Evolutionary conservation across 2,113 vertebrate genomes (phyloP), one percentile per base, ranked within the genome.

Genomic region (Pseudopodoces humilis): DNA sequence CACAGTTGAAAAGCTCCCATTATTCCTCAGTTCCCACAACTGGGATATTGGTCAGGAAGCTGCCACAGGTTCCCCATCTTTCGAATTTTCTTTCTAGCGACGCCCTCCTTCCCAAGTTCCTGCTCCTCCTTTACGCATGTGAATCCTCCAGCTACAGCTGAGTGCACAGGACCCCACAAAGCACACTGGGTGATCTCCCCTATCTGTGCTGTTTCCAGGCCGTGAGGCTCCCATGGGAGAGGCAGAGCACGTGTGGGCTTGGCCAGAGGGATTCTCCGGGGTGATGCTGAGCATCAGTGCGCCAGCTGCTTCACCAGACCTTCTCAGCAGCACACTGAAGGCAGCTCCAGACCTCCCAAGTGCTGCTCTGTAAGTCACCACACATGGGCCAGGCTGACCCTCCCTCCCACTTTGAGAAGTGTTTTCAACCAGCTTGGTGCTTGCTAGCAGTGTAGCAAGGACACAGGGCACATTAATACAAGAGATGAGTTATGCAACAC

Each of bases 221-320:
- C 3, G 1, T 22, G 15, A 50, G 27, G 6, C 10, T 56, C 31
- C 55, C 0, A 0, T 0, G 9, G 74, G n/a, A 50, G 59, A 44
- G 49, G 19, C 30, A 47, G 52, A 80, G 30, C 44, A 68, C 4
- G 0, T 60, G 58, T 11, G n/a, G n/a, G 33, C 46, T 56, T 41
- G 41, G 15, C 13, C 10, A 0, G 2, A 55, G 27, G 23, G 35
- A 9, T 65, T 81, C 4, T 6, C 18, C 0, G 4, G 22, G 1
- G 12, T 49, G 47, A n/a, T 9, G 22, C 37, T 67, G 56, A 65
- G n/a, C 69, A 27, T 31, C 63, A 16, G 9, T 0, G 0, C 8
- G 24, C 22, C 5, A 9, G 16, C 21, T 35, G 25, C 67, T 46
- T 27, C 70, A 35, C 21, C 8, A 74, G 24, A 7, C n/a, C 49